Percentiles rank a stretch among this genome's conserved stretches.
phyloP scores from a whole-genome alignment of 2,888 invertebrate species.

The Parnassius smintheus region DNA sequence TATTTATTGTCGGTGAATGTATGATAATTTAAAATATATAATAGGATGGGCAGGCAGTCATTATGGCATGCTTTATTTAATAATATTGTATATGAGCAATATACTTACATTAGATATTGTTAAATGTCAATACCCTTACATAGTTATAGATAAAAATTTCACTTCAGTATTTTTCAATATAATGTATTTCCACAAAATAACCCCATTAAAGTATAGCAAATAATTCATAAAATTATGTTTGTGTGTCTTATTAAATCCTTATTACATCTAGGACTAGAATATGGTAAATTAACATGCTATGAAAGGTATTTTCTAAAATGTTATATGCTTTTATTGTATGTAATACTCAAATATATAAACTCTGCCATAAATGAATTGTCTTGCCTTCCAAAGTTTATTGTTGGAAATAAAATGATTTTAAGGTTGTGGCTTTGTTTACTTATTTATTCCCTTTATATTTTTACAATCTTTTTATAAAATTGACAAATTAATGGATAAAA shows the following conservation, averaged over 20 bases:
- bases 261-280: too few species aligned
- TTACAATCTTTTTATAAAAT: too few species aligned
- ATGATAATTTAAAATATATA: constrained; percentile 13
- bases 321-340: too few species aligned
- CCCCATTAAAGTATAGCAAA: too few species aligned
- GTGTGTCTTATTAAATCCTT: too few species aligned
- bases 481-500: too few species aligned
- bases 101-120: neutral
- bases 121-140: neutral
- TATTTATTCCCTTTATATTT: neutral
- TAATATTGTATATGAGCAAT: neutral
- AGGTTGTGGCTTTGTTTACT: constrained; percentile 12
- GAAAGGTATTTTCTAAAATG: too few species aligned
- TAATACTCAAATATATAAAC: neutral
- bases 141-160: constrained; percentile 21
- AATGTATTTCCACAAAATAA: too few species aligned
- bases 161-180: constrained; percentile 20
- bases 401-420: constrained; percentile 34
- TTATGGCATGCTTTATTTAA: constrained; percentile 16
- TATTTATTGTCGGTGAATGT: constrained; percentile 22
- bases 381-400: constrained; percentile 31
- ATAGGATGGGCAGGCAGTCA: constrained; percentile 19
- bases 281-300: too few species aligned
- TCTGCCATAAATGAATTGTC: constrained; percentile 23
- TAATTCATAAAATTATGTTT: too few species aligned